phyloP scores from a whole-genome alignment of 2,797 vertebrate species.

The Toxotes lorentzi region DNA sequence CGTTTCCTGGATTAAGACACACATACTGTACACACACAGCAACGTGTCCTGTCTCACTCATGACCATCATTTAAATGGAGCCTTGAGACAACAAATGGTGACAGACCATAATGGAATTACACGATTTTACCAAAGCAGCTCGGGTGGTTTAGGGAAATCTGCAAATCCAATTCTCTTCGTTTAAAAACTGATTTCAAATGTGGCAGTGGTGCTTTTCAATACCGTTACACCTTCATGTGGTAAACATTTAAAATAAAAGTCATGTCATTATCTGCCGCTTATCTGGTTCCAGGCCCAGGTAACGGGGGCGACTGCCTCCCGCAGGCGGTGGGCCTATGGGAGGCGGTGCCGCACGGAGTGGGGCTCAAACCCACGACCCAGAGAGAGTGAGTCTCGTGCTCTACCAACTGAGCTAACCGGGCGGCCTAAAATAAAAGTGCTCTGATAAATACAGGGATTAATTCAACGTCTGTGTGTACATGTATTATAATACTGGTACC shows the following conservation, averaged over 20 bases:
- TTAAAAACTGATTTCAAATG: neutral
- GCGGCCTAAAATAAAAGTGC: constrained; percentile 25
- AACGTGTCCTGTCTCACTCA: neutral
- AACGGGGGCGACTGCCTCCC: too few relatives aligned
- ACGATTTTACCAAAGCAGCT: constrained; percentile 23
- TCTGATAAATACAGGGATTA: constrained; percentile 28
- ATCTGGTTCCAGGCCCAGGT: too few relatives aligned
- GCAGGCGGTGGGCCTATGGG: too few relatives aligned
- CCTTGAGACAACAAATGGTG: neutral
- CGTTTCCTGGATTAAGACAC: constrained; percentile 8
- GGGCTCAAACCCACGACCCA: too few relatives aligned
- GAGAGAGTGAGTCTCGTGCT: too few relatives aligned
- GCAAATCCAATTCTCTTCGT: neutral
- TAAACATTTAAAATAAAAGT: constrained; percentile 15
- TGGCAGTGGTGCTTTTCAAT: constrained; percentile 6
- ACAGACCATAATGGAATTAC: neutral
- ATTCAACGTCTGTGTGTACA: neutral
- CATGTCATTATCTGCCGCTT: too few relatives aligned
- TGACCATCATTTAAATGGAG: neutral
- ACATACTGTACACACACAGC: neutral
- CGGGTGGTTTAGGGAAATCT: neutral
- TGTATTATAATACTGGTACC: neutral
- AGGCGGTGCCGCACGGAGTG: too few relatives aligned
- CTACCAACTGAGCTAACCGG: too few relatives aligned
- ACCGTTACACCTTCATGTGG: neutral